Conservation (phyloP, 1,140 invertebrate species). For the Conopomorpha cramerella region DNA sequence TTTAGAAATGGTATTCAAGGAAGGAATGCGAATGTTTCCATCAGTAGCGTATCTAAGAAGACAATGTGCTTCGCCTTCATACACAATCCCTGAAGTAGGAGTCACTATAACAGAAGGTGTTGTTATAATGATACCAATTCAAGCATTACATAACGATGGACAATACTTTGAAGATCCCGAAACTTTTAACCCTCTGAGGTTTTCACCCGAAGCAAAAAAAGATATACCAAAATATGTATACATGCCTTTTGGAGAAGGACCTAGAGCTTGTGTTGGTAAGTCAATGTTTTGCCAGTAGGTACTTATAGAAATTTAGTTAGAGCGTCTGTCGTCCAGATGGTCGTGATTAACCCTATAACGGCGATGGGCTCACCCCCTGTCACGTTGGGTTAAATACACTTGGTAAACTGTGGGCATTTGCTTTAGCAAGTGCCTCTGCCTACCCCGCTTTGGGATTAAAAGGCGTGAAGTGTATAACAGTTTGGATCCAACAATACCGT, state of each 20-base stretch:
- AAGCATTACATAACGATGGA: background rate
- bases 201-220: background rate
- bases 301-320: too few relatives aligned
- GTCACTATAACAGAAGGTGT: background rate
- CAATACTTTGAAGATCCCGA: background rate
- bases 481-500: too few relatives aligned
- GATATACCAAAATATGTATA: background rate
- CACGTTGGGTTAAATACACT: too few relatives aligned
- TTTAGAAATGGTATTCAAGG: constrained; percentile 32
- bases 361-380: too few relatives aligned
- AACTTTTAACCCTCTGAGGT: background rate
- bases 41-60: background rate
- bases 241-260: too few relatives aligned
- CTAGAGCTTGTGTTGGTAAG: constrained; percentile 66
- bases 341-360: too few relatives aligned
- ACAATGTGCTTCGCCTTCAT: background rate
- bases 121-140: background rate
- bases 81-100: background rate
- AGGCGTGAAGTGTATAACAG: too few relatives aligned
- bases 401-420: too few relatives aligned
- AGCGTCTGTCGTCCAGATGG: too few relatives aligned
- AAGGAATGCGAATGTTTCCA: background rate
- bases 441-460: too few relatives aligned
- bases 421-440: too few relatives aligned
- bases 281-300: too few relatives aligned